A percentile compares a stretch with the other conserved stretches of the same genome.
phyloP scores from a whole-genome alignment of 2,888 invertebrate genomes.

The Cybosia mesomella region DNA sequence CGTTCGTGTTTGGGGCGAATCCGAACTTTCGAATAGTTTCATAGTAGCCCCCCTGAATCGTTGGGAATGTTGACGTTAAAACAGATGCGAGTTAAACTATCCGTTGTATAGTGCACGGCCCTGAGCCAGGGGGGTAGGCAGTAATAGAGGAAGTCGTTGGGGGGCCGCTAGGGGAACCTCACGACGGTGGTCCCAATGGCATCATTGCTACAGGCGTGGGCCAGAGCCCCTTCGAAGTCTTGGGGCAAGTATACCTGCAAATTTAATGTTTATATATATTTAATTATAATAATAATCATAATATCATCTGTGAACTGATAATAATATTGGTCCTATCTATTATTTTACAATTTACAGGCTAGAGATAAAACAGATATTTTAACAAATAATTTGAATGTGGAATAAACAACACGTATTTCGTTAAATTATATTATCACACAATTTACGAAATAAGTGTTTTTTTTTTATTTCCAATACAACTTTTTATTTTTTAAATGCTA shows the following conservation, averaged over 20 bases:
- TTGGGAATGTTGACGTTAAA: neutral
- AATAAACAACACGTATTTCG: no score
- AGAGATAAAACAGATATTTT: no score
- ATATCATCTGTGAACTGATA: neutral
- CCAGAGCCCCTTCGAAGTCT: conserved; percentile 80
- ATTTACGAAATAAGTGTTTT: no score
- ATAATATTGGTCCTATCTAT: no score
- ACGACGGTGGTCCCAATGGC: conserved; percentile 80
- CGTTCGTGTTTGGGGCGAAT: neutral
- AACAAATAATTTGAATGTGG: no score
- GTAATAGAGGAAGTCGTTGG: neutral
- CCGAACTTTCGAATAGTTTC: neutral
- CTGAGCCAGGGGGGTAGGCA: neutral
- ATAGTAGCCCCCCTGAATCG: neutral
- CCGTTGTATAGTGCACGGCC: neutral
- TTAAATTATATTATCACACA: no score
- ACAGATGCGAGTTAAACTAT: neutral
- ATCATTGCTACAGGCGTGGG: conserved; percentile 81
- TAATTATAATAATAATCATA: neutral
- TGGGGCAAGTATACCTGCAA: conserved; percentile 77
- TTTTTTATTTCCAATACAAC: no score
- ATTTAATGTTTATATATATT: neutral
- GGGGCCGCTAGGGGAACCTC: conserved; percentile 72
- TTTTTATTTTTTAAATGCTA: no score
- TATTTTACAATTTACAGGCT: no score